phyloP scores from a whole-genome alignment of 1,140 invertebrate genomes.

The Brachionus manjavacas region DNA sequence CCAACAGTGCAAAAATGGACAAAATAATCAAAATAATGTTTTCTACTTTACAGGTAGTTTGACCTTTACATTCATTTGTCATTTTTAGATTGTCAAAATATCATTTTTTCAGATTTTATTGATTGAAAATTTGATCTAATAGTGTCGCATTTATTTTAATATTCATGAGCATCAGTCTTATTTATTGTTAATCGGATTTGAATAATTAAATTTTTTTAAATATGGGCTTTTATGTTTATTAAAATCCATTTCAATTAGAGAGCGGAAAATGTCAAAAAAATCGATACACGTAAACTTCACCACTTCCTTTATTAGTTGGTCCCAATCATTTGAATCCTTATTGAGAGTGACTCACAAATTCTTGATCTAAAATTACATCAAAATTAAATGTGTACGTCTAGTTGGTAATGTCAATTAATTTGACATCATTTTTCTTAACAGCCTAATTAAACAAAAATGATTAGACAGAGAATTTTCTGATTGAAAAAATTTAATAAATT shows the following conservation, averaged over 20 bases:
- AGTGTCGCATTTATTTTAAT: neutral
- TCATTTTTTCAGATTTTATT: neutral
- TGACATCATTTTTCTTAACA: too few relatives aligned
- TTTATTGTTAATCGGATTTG: neutral
- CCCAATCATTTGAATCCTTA: neutral
- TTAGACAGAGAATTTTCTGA: neutral
- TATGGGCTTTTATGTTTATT: neutral
- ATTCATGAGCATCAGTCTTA: conserved; percentile 3
- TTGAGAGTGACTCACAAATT: neutral
- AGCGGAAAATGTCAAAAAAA: neutral
- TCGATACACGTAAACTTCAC: neutral
- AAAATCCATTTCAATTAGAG: neutral
- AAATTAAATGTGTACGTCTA: neutral
- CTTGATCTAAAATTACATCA: neutral
- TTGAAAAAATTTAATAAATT: neutral
- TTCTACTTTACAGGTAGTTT: conserved; percentile 1
- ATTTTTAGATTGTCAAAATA: neutral
- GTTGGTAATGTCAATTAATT: neutral
- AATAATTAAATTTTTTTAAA: conserved; percentile 11
- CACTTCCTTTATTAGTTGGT: neutral
- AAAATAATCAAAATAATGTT: neutral
- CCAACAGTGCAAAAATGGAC: neutral
- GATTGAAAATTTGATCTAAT: neutral
- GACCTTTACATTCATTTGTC: neutral
- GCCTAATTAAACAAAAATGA: too few relatives aligned